Evolutionary conservation across 1,140 invertebrate genomes (phyloP), one percentile per base, ranked within the genome.

Genomic region (Drosophila triauraria): DNA sequence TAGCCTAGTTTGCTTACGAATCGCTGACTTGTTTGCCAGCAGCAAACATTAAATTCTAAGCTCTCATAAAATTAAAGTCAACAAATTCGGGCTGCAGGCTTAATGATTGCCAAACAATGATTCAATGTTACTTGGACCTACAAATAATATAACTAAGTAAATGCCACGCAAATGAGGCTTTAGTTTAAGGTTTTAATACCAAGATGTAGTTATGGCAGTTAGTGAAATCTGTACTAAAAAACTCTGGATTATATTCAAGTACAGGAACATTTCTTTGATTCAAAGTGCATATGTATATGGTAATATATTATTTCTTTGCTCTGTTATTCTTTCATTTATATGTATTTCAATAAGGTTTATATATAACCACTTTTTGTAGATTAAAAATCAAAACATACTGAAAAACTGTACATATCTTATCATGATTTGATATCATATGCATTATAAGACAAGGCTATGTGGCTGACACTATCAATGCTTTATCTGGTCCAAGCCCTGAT

Each of bases 401-500:
- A 53, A 32, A 32, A 15, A 51, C 68, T 35, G 42, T 43, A 72
- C 75, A 81, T 90, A 90, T 90, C 84, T 90, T 81, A 87, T 87
- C 84, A 54, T 67, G 69, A 48, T 75, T 69, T 87, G 83, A 76
- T 88, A 88, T 86, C 84, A 64, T 80, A 40, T 40, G 32, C 23
- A 7, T 54, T 38, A 60, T 68, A 79, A 87, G 82, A 83, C 77
- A 80, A 77, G 72, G 68, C 44, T 63, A 62, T 62, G 25, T 35
- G 51, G 44, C 30, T 15, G 63, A 50, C 78, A 87, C 82, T 87
- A 86, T 83, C 80, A 86, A 77, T 51, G 35, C 63, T 77, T 74
- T 88, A 88, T 88, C 80, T 86, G 70, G 61, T 46, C 68, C 70
- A 65, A 77, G 32, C 48, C 67, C 74, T 84, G 72, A 90, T 84